Conservation (phyloP, 2,113 vertebrate species). For the Anser brachyrhynchus region DNA sequence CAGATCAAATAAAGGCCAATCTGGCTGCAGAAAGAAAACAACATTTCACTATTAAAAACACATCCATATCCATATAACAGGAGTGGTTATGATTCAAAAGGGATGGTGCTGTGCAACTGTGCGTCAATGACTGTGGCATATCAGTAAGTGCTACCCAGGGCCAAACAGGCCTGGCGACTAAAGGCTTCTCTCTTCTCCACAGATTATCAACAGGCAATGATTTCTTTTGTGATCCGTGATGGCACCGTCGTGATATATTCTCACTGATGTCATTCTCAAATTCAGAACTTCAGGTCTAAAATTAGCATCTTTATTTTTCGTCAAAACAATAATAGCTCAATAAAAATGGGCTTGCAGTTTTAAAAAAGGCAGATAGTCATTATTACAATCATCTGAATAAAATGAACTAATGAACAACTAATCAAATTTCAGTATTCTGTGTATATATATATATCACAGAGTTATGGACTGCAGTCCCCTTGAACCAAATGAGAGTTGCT, state of each 20-base stretch:
- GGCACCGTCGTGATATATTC: background rate
- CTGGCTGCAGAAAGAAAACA: background rate
- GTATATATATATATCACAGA: background rate
- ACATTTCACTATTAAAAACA: background rate
- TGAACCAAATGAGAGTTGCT: background rate
- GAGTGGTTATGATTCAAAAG: background rate
- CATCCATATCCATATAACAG: background rate
- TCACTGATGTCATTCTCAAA: background rate
- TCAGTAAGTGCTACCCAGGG: background rate
- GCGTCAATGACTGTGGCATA: background rate
- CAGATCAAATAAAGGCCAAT: background rate
- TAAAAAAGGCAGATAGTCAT: background rate
- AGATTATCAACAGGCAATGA: background rate
- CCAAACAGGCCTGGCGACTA: background rate
- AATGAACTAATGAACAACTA: background rate
- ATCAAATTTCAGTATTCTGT: background rate
- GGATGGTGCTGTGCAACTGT: background rate
- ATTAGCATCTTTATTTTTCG: background rate
- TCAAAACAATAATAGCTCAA: background rate
- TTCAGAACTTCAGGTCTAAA: background rate
- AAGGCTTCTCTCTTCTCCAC: background rate
- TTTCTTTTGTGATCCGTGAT: background rate
- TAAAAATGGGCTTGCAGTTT: background rate
- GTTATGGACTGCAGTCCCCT: background rate
- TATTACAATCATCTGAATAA: background rate